Conservation (phyloP, 2,888 invertebrate species). For the Colostygia pectinataria region DNA sequence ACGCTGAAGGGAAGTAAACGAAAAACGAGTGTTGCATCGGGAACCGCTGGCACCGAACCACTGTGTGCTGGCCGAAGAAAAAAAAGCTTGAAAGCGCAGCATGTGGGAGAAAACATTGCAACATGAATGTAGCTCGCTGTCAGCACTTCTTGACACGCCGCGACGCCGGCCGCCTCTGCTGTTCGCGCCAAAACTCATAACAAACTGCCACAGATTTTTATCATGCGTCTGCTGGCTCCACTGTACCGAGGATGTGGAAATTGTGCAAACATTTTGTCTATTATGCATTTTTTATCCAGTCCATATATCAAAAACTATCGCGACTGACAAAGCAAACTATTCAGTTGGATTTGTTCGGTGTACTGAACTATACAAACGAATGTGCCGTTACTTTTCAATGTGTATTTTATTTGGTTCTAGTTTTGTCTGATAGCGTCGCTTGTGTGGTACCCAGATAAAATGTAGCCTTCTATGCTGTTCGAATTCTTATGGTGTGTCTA, state of each 20-base stretch:
- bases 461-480: no score
- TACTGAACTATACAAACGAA: slow-evolving; percentile 50
- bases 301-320: slow-evolving; percentile 64
- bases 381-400: slow-evolving; percentile 4
- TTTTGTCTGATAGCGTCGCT: no score
- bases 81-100: slow-evolving; percentile 27
- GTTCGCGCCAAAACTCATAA: slow-evolving; percentile 52
- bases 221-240: slow-evolving; percentile 47
- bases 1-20: slow-evolving; percentile 60
- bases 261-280: slow-evolving; percentile 59
- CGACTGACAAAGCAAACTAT: slow-evolving; percentile 58
- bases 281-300: slow-evolving; percentile 58
- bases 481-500: no score
- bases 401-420: slow-evolving; percentile 1
- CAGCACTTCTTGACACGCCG: slow-evolving; percentile 56
- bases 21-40: slow-evolving; percentile 63
- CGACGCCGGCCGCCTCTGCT: slow-evolving; percentile 23
- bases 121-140: slow-evolving; percentile 43
- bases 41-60: slow-evolving; percentile 40
- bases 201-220: slow-evolving; percentile 60
- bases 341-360: slow-evolving; percentile 53
- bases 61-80: slow-evolving; percentile 47
- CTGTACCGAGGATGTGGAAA: slow-evolving; percentile 51
- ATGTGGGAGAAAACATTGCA: slow-evolving; percentile 41
- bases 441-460: no score